A percentile compares a stretch with the other conserved stretches of the same genome.
Evolutionary conservation across 1,140 invertebrate species (phyloP).

Genomic region (Camponotus floridanus): DNA sequence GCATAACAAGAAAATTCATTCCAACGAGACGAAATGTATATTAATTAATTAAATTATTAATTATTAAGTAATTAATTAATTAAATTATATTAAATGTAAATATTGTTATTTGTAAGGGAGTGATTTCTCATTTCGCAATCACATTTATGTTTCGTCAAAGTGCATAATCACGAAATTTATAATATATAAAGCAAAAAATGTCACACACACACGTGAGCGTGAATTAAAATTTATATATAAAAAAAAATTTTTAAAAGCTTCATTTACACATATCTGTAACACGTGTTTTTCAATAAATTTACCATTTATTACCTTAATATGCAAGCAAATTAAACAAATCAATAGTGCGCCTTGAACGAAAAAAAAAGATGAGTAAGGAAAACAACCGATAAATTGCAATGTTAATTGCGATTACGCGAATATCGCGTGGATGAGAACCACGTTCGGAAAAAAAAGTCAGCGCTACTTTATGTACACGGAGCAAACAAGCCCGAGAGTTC

Average conservation of each 20-base stretch:
- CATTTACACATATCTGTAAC: neutral
- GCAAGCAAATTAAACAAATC: neutral
- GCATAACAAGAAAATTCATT: conserved; percentile 8
- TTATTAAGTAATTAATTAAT: too few relatives aligned
- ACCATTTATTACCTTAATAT: neutral
- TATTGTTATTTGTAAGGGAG: neutral
- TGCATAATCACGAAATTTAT: neutral
- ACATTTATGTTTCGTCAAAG: neutral
- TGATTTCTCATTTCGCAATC: neutral
- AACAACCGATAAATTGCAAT: neutral
- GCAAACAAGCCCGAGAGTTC: conserved; percentile 55
- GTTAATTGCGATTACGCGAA: conserved; percentile 9
- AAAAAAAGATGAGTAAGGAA: neutral
- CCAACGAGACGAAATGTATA: neutral
- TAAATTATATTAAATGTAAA: too few relatives aligned
- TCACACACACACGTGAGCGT: neutral
- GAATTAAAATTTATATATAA: neutral
- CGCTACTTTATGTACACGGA: conserved; percentile 35
- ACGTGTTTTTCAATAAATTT: neutral
- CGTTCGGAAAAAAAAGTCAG: conserved; percentile 22
- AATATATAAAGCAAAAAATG: neutral
- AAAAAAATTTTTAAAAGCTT: too few relatives aligned
- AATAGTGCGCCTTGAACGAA: neutral
- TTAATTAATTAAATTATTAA: too few relatives aligned
- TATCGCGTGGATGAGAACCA: conserved; percentile 48